These are phyloP conservation scores for Meteorus sp. DNA, from an alignment of 1,140 invertebrate species.

Conservation along the genomic window DNA sequence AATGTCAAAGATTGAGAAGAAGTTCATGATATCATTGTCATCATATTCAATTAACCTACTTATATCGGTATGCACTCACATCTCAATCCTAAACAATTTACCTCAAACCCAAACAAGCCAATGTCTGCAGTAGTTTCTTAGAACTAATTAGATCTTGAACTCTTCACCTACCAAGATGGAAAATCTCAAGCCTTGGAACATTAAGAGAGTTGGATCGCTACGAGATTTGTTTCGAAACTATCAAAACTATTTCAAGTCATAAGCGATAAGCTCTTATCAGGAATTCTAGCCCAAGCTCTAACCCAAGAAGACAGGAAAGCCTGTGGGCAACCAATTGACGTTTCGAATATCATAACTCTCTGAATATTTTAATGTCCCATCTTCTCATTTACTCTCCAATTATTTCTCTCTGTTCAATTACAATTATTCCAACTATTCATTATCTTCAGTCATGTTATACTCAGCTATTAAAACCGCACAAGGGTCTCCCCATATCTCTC, in stretches of 20 bases:
- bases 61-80: too few relatives aligned
- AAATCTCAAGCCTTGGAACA: too few relatives aligned
- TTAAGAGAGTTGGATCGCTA: too few relatives aligned
- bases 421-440: too few relatives aligned
- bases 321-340: background rate
- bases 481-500: too few relatives aligned
- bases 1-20: too few relatives aligned
- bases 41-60: too few relatives aligned
- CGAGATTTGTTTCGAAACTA: conserved; percentile 8
- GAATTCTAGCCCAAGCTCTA: background rate
- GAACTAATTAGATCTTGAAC: conserved; percentile 12
- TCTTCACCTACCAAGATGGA: too few relatives aligned
- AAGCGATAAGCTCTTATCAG: conserved; percentile 15
- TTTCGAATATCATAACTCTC: conserved; percentile 22
- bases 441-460: too few relatives aligned
- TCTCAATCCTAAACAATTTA: conserved; percentile 1
- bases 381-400: conserved; percentile 10
- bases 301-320: background rate
- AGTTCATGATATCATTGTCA: too few relatives aligned
- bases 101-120: background rate
- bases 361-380: conserved; percentile 9
- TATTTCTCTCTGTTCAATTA: too few relatives aligned
- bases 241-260: conserved; percentile 6
- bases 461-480: too few relatives aligned
- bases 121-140: background rate